These are phyloP conservation scores for Scortum barcoo DNA, from an alignment of 2,113 vertebrate species.

Conservation along the genomic window DNA sequence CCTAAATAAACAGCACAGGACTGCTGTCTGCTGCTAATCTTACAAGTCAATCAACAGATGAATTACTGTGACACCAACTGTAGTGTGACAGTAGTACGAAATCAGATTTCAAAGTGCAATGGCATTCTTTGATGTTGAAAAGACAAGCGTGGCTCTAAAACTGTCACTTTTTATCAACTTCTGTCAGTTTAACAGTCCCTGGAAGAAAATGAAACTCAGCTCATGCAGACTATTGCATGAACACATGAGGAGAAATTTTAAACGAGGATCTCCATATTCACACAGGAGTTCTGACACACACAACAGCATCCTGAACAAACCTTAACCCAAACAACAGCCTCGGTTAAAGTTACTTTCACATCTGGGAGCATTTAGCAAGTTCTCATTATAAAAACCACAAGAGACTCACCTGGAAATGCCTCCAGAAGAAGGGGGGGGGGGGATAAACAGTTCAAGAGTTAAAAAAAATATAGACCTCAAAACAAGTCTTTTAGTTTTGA, in stretches of 20 bases:
- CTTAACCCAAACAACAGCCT: background rate
- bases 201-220: background rate
- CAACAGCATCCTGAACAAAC: background rate
- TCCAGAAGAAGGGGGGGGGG: conserved; percentile 31
- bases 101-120: conserved; percentile 9
- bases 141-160: conserved; percentile 5
- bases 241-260: background rate
- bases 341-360: conserved; percentile 20
- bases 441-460: conserved; percentile 3
- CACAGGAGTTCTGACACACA: background rate
- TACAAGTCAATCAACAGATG: conserved; percentile 21
- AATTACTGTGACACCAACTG: background rate
- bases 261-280: background rate
- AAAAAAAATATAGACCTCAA: conserved; percentile 15
- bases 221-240: background rate
- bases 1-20: background rate
- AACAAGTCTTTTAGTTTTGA: conserved; percentile 38
- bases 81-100: conserved; percentile 21
- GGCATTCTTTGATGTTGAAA: background rate
- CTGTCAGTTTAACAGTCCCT: background rate
- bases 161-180: conserved; percentile 3
- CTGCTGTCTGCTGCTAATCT: background rate
- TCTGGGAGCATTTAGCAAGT: conserved; percentile 48
- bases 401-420: conserved; percentile 79
- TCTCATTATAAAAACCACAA: conserved; percentile 39